A percentile compares a stretch with the other conserved stretches of the same genome.
Evolutionary conservation across 1,140 invertebrate species (phyloP).

Genomic region (Cydia fagiglandana): DNA sequence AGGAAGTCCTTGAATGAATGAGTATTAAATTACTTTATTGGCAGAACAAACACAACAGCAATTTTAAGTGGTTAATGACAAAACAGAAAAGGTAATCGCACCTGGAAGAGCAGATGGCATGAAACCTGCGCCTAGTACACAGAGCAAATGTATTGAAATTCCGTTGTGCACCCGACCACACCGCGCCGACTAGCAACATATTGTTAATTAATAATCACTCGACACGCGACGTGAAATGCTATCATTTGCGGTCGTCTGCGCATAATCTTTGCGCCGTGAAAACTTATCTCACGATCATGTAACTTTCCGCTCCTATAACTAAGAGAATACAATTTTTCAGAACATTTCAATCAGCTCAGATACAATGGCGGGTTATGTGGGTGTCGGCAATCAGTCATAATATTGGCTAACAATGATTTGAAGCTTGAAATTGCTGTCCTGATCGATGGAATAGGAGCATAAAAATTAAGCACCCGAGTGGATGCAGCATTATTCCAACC

Average conservation of each 20-base stretch:
- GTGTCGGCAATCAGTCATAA: conserved; percentile 13
- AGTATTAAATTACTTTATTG: background rate
- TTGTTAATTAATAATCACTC: conserved; percentile 23
- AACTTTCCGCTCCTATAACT: conserved; percentile 11
- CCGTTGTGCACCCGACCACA: conserved; percentile 24
- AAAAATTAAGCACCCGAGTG: conserved; percentile 18
- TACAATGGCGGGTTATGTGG: conserved; percentile 3
- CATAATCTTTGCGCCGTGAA: background rate
- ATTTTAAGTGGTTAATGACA: background rate
- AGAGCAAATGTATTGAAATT: conserved; percentile 23
- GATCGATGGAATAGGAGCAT: conserved; percentile 21
- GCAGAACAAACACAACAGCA: background rate
- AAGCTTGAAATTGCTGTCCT: conserved; percentile 18
- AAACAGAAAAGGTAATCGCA: conserved; percentile 25
- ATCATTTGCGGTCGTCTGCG: conserved; percentile 16
- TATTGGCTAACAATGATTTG: conserved; percentile 15
- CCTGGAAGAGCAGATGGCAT: conserved; percentile 22
- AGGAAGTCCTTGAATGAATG: background rate
- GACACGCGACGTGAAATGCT: conserved; percentile 30
- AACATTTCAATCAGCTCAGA: conserved; percentile 3
- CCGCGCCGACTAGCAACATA: conserved; percentile 11
- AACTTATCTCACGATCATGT: conserved; percentile 30
- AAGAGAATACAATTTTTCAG: conserved; percentile 12
- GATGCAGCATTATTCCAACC: background rate
- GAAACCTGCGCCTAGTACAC: conserved; percentile 1